Base-by-base conservation (phyloP, 1,140 invertebrate species). In the Bombus fervidus region DNA sequence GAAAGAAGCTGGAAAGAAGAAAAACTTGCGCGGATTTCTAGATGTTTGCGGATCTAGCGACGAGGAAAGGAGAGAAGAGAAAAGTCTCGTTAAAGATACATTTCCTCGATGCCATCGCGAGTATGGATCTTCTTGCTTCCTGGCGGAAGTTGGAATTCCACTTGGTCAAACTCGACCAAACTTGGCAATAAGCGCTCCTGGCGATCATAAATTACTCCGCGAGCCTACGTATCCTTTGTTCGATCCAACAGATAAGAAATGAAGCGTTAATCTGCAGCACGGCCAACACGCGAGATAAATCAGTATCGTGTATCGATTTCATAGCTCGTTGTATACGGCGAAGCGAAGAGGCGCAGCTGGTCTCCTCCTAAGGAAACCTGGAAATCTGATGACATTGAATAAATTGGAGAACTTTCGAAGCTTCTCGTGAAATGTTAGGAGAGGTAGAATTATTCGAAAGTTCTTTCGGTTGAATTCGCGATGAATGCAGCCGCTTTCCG, bases 61-160 rank as follows among this genome's bases (percentile, higher is more conserved):
- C 2, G 28, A 69, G 10, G 18, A 53, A 47, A 34, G 47, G 39
- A 34, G 22, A 43, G 28, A 69, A 80, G 25, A 80, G 66, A 28
- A 47, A 81, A 81, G 39, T 69, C 77, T 68, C 77, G n/a, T 80
- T 80, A 69, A 77, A 68, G 41, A 25, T 80, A 47, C 39, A 80
- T 69, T 68, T 80, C 37, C 64, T 18, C 77, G 41, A 47, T 69
- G 31, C 10, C 64, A 25, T 64, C n/a, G 62, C 62, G 62, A 31
- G 31, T 75, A 57, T 31, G 37, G 28, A 68, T 47, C 25, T 53
- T 62, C 64, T 68, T 28, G 57, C 53, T 53, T 53, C 18, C n/a
- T 13, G 3, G 41, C 43, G 47, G 47, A 53, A 53, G 47, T 53
- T 53, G 37, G 37, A 69, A 69, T 53, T 39, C 37, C 37, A 4